These are phyloP conservation scores for Lindbergichthys nudifrons DNA, from an alignment of 2,797 vertebrate species.

Conservation along the genomic window DNA sequence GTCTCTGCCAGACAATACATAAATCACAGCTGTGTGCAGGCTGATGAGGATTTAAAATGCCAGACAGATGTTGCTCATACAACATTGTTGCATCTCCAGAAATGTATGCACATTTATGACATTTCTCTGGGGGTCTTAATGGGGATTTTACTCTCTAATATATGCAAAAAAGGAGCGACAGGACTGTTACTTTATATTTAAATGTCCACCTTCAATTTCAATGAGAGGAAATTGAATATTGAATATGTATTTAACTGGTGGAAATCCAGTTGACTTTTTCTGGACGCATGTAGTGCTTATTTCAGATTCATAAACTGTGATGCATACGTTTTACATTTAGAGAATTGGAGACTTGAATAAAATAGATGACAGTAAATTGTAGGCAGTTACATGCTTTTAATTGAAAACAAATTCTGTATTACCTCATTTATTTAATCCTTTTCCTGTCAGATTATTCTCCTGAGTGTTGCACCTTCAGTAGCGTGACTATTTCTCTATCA, in stretches of 20 bases:
- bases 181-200: background rate
- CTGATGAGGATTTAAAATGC: slow-evolving; percentile 47
- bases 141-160: background rate
- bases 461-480: background rate
- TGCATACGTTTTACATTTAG: background rate
- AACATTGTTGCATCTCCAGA: slow-evolving; percentile 21
- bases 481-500: slow-evolving; percentile 4
- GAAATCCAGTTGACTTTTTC: background rate
- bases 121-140: slow-evolving; percentile 13
- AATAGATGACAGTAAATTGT: background rate
- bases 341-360: background rate
- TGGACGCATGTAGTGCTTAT: background rate
- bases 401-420: background rate
- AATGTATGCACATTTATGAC: slow-evolving; percentile 15
- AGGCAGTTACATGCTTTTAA: background rate
- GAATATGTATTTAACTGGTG: background rate
- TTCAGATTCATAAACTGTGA: background rate
- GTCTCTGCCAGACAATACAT: slow-evolving; percentile 58
- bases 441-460: slow-evolving; percentile 5
- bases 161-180: slow-evolving; percentile 15
- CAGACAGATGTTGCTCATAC: slow-evolving; percentile 40
- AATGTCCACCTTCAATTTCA: background rate
- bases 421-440: background rate
- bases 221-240: background rate
- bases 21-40: slow-evolving; percentile 46